Base-by-base conservation (phyloP, 2,888 invertebrate species). In the Chrysotoxum bicinctum region DNA sequence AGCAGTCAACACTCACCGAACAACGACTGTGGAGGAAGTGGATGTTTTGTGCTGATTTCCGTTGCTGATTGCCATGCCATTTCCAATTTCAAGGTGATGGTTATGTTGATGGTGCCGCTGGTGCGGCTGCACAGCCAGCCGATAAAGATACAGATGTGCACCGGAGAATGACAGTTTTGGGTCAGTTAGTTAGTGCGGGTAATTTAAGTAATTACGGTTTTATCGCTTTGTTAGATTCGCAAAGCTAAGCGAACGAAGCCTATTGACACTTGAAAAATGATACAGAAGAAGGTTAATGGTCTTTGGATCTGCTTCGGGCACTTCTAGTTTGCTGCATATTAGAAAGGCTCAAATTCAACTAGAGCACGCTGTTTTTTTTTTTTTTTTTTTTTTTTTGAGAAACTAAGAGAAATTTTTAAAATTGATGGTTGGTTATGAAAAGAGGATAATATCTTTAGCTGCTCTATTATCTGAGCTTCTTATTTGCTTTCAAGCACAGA, bases 21-120 rank as follows among this genome's bases (percentile, higher is more conserved):
- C n/a, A 2, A n/a, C 43, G 43, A 16, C 23, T 50, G 8, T 14
- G 30, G 37, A 76, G 81, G 85, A 85, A 85, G 58, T 85, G 45
- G 43, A 62, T 77, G 81, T 80, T 80, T 80, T 76, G 81, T 68
- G 64, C 72, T 69, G 64, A 81, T 80, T 77, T 85, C 76, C 81
- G 69, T 60, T 76, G 75, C 68, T 70, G 80, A 84, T 68, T 37
- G 50, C 66, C 35, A 30, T 64, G 72, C 37, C 54, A 84, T 84
- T 75, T 35, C 78, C 83, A 79, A 64, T 78, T 78, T 64, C 78
- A 83, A 64, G 73, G 78, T 40, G 50, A 19, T 35, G 62, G 64
- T 26, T 19, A 5, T 32, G 50, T 23, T 50, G 23, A 23, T 50
- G 50, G 1, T 50, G 48, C 7, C 21, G 64, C 64, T 16, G 26